Base-by-base conservation (phyloP, 2,113 vertebrate species). In the Ivindomyrus marchei region DNA sequence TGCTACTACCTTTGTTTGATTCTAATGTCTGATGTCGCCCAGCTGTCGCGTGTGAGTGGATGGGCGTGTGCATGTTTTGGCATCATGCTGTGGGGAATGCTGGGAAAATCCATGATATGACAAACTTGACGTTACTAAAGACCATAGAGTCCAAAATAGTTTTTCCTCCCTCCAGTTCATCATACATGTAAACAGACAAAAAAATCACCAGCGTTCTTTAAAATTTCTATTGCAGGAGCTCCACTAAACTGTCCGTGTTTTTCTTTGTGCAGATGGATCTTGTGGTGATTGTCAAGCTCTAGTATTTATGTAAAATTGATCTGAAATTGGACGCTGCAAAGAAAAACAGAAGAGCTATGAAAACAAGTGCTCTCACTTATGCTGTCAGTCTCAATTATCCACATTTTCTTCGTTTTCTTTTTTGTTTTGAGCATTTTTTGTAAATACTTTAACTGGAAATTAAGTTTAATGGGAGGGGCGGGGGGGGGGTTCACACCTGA, bases 401-500 rank as follows among this genome's bases (percentile, higher is more conserved):
- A 36, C 49, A 6, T 9, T 39, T 49, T 88, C 17, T 90, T 70
- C 21, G 4, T 83, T 39, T 77, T 58, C 3, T 80, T 39, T 77
- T 77, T 58, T 70, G 42, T 31, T 53, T 53, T 53, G n/a, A 36
- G 3, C 47, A 36, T 87, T 84, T 66, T 88, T 86, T 83, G 36
- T 90, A 52, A 50, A 47, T 50, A 89, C 53, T 52, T 53, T 36
- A 52, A 47, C 42, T 85, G 49, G 49, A 56, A 86, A 39, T 24
- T 47, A 24, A 27, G 45, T 27, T 84, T 53, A 21, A 24, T 15
- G 24, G 53, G 91, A 90, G 92, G n/a, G 83, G 88, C 85, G 46
- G 47, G 15, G 84, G 24, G 17, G 17, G 17, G 52, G 17, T 17
- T 27, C 21, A 86, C 46, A 86, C 3, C 13, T 50, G 47, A 31